Evolutionary conservation across 1,140 invertebrate species (phyloP).

Genomic region (Pantala flavescens): DNA sequence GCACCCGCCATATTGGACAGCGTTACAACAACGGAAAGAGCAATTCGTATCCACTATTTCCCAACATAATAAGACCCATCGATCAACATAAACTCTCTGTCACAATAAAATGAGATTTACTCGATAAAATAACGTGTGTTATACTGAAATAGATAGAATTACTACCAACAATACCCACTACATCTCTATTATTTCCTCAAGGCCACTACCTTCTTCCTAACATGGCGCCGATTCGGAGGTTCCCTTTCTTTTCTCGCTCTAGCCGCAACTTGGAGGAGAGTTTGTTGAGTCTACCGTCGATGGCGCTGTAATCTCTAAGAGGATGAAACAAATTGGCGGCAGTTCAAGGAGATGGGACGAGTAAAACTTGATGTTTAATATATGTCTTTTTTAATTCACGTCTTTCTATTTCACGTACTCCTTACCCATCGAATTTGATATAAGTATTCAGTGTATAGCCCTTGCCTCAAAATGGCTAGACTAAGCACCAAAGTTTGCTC

Average conservation of each 20-base stretch:
- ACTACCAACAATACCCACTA: conserved; percentile 28
- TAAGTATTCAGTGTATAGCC: no score
- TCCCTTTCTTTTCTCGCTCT: conserved; percentile 16
- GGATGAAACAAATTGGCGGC: background rate
- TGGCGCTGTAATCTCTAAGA: background rate
- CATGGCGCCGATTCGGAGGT: conserved; percentile 41
- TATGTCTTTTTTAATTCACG: no score
- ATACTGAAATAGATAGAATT: background rate
- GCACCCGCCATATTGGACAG: conserved; percentile 44
- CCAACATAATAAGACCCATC: background rate
- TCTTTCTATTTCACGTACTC: no score
- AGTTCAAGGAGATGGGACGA: conserved; percentile 14
- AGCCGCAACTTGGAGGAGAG: conserved; percentile 18
- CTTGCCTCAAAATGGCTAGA: conserved; percentile 15
- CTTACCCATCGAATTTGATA: no score
- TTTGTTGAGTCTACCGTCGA: conserved; percentile 15
- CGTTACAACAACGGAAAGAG: background rate
- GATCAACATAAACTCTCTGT: background rate
- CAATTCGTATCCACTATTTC: background rate
- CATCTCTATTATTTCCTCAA: conserved; percentile 32
- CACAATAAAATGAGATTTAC: background rate
- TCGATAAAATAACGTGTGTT: background rate
- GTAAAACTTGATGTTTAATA: no score
- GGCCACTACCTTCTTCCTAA: conserved; percentile 41
- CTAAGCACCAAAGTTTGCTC: conserved; percentile 16